Evolutionary conservation across 64 coral and sea anemone species (phyloP).

Genomic region (Montipora efflorescens): DNA sequence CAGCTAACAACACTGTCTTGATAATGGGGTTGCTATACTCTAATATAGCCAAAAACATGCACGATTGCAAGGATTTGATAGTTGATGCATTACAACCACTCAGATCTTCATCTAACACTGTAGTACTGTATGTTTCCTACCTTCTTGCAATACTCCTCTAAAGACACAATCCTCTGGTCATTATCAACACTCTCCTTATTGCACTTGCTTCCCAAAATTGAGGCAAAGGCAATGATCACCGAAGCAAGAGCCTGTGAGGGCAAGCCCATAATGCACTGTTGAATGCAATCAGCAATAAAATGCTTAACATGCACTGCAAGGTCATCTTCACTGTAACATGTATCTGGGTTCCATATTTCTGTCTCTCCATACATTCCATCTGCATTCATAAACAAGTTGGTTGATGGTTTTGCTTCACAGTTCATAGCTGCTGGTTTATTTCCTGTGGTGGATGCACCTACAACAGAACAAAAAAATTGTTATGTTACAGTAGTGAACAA

Average conservation of each 20-base stretch:
- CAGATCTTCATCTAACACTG: not conserved
- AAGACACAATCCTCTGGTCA: conserved; percentile 48
- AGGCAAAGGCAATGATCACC: conserved; percentile 73
- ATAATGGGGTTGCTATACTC: too few species aligned
- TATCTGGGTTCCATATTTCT: conserved; percentile 82
- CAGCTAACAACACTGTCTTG: too few species aligned
- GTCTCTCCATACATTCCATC: not conserved
- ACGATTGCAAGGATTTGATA: too few species aligned
- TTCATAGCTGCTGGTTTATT: not conserved
- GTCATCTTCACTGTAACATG: conserved; percentile 92
- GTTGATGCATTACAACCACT: too few species aligned
- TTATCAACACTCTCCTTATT: conserved; percentile 26
- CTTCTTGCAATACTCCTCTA: conserved; percentile 91
- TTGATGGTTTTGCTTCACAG: conserved; percentile 14
- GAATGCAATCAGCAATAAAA: conserved; percentile 94
- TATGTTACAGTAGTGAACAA: too few species aligned
- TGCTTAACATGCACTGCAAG: conserved; percentile 83
- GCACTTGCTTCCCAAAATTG: conserved; percentile 62
- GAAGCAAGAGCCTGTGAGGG: conserved; percentile 89
- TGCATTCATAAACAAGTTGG: conserved; percentile 9
- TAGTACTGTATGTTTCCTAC: conserved; percentile 1
- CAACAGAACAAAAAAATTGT: not conserved
- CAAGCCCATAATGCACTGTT: conserved; percentile 92
- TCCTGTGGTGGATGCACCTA: not conserved
- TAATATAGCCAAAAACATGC: too few species aligned